phyloP scores from a whole-genome alignment of 2,888 invertebrate species.

The Leptogaster cylindrica region DNA sequence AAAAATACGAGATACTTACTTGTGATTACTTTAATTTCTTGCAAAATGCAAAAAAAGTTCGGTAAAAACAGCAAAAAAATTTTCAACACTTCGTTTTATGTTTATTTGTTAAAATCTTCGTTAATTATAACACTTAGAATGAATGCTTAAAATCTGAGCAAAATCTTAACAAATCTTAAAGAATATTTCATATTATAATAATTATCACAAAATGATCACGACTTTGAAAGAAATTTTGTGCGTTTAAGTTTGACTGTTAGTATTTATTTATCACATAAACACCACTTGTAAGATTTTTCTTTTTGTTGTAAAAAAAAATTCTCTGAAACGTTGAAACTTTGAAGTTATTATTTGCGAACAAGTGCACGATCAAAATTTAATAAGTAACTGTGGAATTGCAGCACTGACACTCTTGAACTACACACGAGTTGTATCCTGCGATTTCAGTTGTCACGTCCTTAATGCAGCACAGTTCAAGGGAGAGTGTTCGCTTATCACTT shows the following conservation, averaged over 20 bases:
- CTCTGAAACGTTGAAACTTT: slow-evolving; percentile 7
- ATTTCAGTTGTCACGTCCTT: slow-evolving; percentile 14
- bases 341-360: neutral
- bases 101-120: too few relatives aligned
- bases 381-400: neutral
- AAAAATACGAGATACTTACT: too few relatives aligned
- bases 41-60: too few relatives aligned
- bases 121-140: slow-evolving; percentile 11
- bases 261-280: slow-evolving; percentile 26
- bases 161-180: slow-evolving; percentile 29
- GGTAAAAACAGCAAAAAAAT: too few relatives aligned
- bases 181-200: slow-evolving; percentile 28
- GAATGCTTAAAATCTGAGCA: slow-evolving; percentile 10
- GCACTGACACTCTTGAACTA: slow-evolving; percentile 8
- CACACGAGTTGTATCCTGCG: neutral
- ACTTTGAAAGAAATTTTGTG: slow-evolving; percentile 34
- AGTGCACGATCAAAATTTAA: slow-evolving; percentile 4
- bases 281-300: slow-evolving; percentile 2
- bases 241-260: slow-evolving; percentile 25
- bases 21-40: too few relatives aligned
- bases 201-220: slow-evolving; percentile 38
- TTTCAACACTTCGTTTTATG: too few relatives aligned
- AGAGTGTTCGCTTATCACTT: slow-evolving; percentile 17
- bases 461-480: slow-evolving; percentile 1
- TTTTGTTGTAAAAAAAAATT: too few relatives aligned